Conservation (phyloP, 2,888 invertebrate genomes). For the Orthonychiurus folsomi region DNA sequence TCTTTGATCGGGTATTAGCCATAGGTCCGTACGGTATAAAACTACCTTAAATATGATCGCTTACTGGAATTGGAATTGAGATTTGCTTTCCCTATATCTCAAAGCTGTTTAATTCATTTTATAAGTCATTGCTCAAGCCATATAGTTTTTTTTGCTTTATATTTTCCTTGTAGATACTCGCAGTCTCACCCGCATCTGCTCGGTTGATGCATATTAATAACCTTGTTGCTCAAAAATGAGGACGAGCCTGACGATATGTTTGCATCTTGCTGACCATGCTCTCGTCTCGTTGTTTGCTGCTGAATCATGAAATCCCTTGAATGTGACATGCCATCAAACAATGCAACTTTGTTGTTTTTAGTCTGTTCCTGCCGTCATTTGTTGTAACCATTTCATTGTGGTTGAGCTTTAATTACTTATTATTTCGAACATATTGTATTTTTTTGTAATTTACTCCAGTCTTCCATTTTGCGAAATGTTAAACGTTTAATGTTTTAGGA, state of each 20-base stretch:
- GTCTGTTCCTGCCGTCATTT: no score
- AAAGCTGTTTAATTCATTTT: neutral
- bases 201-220: neutral
- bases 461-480: no score
- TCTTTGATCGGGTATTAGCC: conserved; percentile 50
- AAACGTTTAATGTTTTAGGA: no score
- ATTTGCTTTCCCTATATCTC: neutral
- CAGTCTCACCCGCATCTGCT: neutral
- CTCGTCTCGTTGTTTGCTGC: no score
- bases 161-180: neutral
- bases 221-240: neutral
- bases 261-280: neutral
- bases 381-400: no score
- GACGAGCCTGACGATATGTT: neutral
- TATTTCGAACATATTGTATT: no score
- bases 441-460: no score
- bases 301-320: no score
- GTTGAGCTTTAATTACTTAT: no score
- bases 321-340: no score
- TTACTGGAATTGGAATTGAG: neutral
- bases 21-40: conserved; percentile 32
- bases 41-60: neutral
- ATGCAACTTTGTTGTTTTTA: no score
- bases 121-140: neutral
- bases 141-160: neutral